Evolutionary conservation across 2,797 vertebrate genomes (phyloP).

Genomic region (Garrulus glandarius): DNA sequence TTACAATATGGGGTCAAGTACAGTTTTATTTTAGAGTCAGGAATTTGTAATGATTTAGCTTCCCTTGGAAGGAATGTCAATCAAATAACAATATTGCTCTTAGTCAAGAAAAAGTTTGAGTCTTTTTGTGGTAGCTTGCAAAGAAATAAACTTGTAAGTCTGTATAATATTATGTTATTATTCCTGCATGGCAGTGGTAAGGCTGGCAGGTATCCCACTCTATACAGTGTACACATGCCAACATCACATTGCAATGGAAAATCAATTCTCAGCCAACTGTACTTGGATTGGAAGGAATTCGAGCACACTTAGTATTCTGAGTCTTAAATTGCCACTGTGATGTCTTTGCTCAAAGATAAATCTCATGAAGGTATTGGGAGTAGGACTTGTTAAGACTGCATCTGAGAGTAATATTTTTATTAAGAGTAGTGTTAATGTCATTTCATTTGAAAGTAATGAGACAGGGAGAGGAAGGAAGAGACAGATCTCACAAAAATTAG

Average conservation of each 20-base stretch:
- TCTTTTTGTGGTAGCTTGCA: background rate
- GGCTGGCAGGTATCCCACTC: conserved; percentile 48
- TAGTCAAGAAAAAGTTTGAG: background rate
- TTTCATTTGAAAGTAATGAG: conserved; percentile 11
- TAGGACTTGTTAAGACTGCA: background rate
- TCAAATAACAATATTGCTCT: background rate
- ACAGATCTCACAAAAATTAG: background rate
- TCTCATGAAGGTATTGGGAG: background rate
- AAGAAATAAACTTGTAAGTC: conserved; percentile 11
- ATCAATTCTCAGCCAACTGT: conserved; percentile 34
- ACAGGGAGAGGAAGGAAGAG: background rate
- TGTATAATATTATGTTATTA: background rate
- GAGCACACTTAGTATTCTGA: background rate
- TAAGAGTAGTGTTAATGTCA: background rate
- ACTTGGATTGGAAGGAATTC: conserved; percentile 31
- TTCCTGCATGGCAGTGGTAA: background rate
- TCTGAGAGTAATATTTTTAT: background rate
- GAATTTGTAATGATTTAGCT: background rate
- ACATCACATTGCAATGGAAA: conserved; percentile 38
- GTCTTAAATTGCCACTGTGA: background rate
- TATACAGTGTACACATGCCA: background rate
- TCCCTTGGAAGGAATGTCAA: background rate
- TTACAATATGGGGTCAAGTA: background rate
- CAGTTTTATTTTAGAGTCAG: background rate
- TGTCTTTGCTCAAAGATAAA: background rate